These are phyloP conservation scores for Rhinopithecus roxellana DNA, from an alignment of 2,113 vertebrate species.

Conservation along the genomic window DNA sequence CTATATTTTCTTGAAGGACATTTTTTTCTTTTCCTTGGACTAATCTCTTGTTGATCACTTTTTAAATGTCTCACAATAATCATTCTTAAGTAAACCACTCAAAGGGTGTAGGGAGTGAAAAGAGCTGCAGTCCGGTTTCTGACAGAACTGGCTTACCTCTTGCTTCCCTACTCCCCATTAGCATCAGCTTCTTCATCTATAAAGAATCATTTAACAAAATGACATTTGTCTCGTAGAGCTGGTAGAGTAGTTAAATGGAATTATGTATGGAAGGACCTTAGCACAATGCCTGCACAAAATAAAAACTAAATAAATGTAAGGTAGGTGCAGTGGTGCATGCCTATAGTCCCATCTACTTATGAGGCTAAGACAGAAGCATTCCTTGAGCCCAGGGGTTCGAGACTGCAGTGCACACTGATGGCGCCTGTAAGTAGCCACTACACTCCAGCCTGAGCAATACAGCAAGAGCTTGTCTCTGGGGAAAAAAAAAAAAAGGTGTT, in stretches of 20 bases:
- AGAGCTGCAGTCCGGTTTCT: background rate
- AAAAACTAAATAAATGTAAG: background rate
- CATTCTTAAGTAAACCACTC: background rate
- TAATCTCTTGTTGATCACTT: conserved; percentile 3
- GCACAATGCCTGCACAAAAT: background rate
- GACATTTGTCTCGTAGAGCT: background rate
- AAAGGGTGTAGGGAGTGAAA: background rate
- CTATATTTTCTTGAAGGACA: background rate
- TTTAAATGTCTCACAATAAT: background rate
- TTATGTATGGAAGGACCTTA: background rate
- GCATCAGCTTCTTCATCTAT: background rate
- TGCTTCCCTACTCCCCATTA: background rate
- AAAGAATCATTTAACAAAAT: background rate
- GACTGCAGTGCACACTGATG: background rate
- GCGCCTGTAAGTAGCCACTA: background rate
- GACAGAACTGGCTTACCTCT: background rate
- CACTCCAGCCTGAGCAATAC: background rate
- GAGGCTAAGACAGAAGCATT: background rate
- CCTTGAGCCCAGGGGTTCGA: background rate
- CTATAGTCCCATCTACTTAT: background rate
- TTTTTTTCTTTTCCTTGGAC: background rate
- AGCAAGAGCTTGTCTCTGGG: background rate
- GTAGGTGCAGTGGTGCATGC: background rate
- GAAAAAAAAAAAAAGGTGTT: background rate
- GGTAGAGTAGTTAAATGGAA: background rate